Base-by-base conservation (phyloP, 2,797 vertebrate species). In the Discoglossus pictus region DNA sequence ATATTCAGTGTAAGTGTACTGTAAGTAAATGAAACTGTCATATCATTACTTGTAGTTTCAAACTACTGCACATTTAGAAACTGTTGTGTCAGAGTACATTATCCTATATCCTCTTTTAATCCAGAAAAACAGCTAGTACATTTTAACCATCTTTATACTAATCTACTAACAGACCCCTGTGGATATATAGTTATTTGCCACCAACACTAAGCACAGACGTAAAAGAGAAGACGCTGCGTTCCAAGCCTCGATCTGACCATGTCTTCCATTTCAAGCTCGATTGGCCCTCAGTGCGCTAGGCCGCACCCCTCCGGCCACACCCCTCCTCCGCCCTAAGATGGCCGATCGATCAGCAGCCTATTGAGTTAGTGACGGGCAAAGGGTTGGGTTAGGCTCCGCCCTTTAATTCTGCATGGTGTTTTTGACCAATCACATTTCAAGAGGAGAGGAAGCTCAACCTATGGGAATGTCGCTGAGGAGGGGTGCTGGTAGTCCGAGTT, bases 261-360 rank as follows among this genome's bases (percentile, higher is more conserved):
- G 13, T 36, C 20, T 25, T 38, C 53, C 35, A 27, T 48, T 13
- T 4, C 1, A 18, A 12, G 23, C 23, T 16, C 25, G 8, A 70
- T 70, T 70, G 68, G 68, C 15, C 27, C 6, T 13, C 2, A 23
- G 1, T 10, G 2, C 2, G 6, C 4, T 2, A 36, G 8, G 9
- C 38, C 44, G 21, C 61, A 13, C 68, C 68, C 38, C 11, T 4
- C 24, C 15, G 1, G n/a, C 36, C 24, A 12, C 51, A 21, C 43
- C 51, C 34, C 51, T 44, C 35, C 53, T 43, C 61, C 68, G 61
- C 61, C 61, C 53, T 59, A 71, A 71, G 6, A 71, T 71, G 68
- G 68, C 68, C 46, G 68, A 36, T 43, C 44, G 53, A 35, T 59
- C 38, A 42, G 43, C 61, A 51, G 51, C 61, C 25, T 21, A 65